Base-by-base conservation (phyloP, 1,140 invertebrate genomes). In the Drosophila kanapiae region DNA sequence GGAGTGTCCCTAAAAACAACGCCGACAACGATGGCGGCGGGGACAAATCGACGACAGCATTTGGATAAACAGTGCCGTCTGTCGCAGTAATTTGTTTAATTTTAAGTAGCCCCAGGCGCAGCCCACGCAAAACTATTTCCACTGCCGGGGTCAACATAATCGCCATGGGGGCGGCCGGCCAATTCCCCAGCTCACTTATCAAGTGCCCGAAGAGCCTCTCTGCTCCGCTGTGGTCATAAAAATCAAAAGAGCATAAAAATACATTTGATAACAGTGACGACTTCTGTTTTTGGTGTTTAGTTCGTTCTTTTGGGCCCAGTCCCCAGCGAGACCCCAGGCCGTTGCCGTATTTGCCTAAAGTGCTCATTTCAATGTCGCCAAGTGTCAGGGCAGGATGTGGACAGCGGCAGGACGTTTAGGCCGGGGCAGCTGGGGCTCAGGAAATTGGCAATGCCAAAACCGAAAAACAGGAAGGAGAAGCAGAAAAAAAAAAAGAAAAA, bases 181-280 rank as follows among this genome's bases (percentile, higher is more conserved):
- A 72, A 80, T 80, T 78, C 65, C 70, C 63, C 56, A 68, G 77
- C 65, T 83, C 70, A 76, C 82, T 83, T 88, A 83, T 86, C 75
- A 82, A 87, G 69, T 87, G 75, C 70, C 84, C 63, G 62, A 49
- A 80, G 81, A 85, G 53, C 60, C 79, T 48, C 31, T 6, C 51
- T 68, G 82, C 58, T 75, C 64, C 79, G 78, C 63, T 76, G 65
- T 29, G 78, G 84, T 81, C 84, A 90, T 90, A 90, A 90, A 90
- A 90, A 90, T 90, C 85, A 90, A 90, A 90, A 90, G 85, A 90
- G 85, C 85, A 90, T 90, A 90, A 90, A 90, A 90, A 90, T 90
- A 90, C 85, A 90, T 90, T 90, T 90, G 85, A 90, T 90, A 90
- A 90, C 86, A 90, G 60, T 71, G 81, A 59, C 77, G 67, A 80